These are phyloP conservation scores for Panopea generosa DNA, from an alignment of 2,888 invertebrate species.

Conservation along the genomic window DNA sequence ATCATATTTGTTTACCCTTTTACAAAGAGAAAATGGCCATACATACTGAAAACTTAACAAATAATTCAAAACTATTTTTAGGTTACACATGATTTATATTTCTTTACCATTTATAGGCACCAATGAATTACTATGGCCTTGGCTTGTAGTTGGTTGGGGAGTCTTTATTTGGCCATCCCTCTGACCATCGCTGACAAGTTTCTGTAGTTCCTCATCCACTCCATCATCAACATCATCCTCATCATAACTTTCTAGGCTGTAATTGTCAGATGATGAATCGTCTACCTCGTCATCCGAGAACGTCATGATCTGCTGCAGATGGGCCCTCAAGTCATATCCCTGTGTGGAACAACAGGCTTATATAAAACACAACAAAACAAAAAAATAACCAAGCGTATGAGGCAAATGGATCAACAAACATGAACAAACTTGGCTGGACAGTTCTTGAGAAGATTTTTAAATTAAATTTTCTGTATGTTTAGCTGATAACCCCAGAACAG, in stretches of 20 bases:
- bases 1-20: too few relatives aligned
- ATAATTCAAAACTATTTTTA: too few relatives aligned
- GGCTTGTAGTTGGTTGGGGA: constrained; percentile 46
- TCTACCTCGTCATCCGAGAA: constrained; percentile 53
- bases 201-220: constrained; percentile 56
- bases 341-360: too few relatives aligned
- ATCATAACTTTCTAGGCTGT: constrained; percentile 59
- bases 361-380: too few relatives aligned
- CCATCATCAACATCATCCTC: constrained; percentile 38
- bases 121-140: constrained; percentile 35
- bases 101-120: constrained; percentile 40
- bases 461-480: too few relatives aligned
- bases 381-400: too few relatives aligned
- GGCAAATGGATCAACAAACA: too few relatives aligned
- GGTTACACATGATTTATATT: too few relatives aligned
- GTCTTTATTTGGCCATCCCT: constrained; percentile 40
- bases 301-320: constrained; percentile 54
- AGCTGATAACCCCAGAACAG: too few relatives aligned
- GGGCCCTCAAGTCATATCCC: constrained; percentile 59
- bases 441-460: too few relatives aligned
- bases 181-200: constrained; percentile 25
- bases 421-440: too few relatives aligned
- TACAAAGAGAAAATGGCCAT: background rate
- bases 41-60: too few relatives aligned
- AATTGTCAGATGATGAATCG: constrained; percentile 39